phyloP scores from a whole-genome alignment of 2,797 vertebrate genomes.

The Chaetodon trifasciatus region DNA sequence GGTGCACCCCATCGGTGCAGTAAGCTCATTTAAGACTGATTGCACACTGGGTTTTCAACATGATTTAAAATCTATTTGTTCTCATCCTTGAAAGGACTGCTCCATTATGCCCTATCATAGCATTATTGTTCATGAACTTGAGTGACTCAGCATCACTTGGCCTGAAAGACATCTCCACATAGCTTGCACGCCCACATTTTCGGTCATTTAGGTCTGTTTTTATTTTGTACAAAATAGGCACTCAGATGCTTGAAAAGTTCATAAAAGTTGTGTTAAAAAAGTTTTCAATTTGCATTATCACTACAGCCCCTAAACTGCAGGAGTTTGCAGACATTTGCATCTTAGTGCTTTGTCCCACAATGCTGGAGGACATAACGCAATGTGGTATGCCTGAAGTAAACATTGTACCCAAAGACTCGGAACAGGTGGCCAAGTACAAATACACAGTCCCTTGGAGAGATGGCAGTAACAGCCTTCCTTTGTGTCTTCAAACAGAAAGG shows the following conservation, averaged over 20 bases:
- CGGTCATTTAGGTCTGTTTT: neutral
- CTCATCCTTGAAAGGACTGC: neutral
- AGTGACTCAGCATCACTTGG: neutral
- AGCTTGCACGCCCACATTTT: neutral
- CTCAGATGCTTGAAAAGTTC: slow-evolving; percentile 17
- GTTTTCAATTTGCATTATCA: slow-evolving; percentile 43
- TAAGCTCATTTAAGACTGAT: neutral
- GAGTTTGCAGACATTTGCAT: slow-evolving; percentile 43
- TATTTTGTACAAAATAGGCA: slow-evolving; percentile 20
- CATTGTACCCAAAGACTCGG: slow-evolving; percentile 48
- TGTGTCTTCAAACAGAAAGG: slow-evolving; percentile 48
- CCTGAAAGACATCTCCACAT: neutral
- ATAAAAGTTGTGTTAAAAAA: slow-evolving; percentile 37
- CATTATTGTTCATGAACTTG: neutral
- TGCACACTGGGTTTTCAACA: neutral
- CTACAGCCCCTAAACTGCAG: slow-evolving; percentile 26
- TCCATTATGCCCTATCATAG: neutral
- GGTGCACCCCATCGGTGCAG: neutral
- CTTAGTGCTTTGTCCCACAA: slow-evolving; percentile 27
- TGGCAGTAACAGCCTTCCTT: slow-evolving; percentile 45
- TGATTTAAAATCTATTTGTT: neutral
- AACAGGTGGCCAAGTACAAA: slow-evolving; percentile 68
- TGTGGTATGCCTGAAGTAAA: slow-evolving; percentile 52
- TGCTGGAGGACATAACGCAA: slow-evolving; percentile 27
- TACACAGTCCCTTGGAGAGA: slow-evolving; percentile 48